phyloP scores from a whole-genome alignment of 2,797 vertebrate species.

The Tolypeutes matacus region DNA sequence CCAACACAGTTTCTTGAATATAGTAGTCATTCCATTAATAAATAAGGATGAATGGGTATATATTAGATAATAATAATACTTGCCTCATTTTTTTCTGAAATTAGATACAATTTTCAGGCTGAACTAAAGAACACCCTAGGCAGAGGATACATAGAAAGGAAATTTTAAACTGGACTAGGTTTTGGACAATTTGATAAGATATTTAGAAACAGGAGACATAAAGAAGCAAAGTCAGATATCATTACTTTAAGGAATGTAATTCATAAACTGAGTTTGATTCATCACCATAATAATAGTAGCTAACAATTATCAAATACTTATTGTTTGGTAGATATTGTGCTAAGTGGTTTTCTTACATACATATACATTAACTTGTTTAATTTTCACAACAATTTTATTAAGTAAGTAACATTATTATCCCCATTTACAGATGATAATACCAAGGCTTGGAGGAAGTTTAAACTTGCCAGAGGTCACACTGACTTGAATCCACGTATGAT shows the following conservation, averaged over 20 bases:
- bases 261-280: slow-evolving; percentile 22
- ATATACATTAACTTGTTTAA: neutral
- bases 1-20: neutral
- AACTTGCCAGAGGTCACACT: neutral
- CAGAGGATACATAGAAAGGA: neutral
- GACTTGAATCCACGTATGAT: neutral
- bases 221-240: neutral
- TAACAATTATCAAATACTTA: neutral
- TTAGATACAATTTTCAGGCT: slow-evolving; percentile 4
- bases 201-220: neutral
- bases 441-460: neutral
- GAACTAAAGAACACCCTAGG: neutral
- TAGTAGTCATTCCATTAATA: neutral
- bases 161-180: neutral
- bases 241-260: slow-evolving; percentile 1
- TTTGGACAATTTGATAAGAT: neutral
- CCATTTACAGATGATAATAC: slow-evolving; percentile 4
- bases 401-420: neutral
- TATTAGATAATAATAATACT: neutral
- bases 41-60: neutral
- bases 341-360: neutral
- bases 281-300: neutral
- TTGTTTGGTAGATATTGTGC: neutral
- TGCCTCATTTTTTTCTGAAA: neutral
- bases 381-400: slow-evolving; percentile 31